Conservation (phyloP, 2,888 invertebrate species). For the Tetragonula carbonaria region DNA sequence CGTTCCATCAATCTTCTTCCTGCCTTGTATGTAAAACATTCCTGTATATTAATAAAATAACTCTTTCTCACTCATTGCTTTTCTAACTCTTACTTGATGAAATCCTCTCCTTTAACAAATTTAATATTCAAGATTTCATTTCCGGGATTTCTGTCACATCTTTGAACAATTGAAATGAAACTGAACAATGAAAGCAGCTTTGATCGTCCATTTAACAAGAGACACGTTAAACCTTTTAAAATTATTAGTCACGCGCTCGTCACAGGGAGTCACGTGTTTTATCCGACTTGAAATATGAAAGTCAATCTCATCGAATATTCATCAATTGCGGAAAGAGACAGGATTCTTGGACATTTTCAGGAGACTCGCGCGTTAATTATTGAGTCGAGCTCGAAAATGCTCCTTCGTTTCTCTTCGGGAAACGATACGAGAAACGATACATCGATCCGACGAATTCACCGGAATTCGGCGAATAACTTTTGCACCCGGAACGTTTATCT, state of each 20-base stretch:
- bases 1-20: too few species aligned
- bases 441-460: slow-evolving; percentile 14
- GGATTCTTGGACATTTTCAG: background rate
- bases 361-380: slow-evolving; percentile 38
- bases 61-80: too few species aligned
- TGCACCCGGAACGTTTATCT: slow-evolving; percentile 38
- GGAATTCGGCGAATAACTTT: slow-evolving; percentile 48
- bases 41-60: too few species aligned
- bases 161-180: background rate
- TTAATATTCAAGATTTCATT: too few species aligned
- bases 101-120: background rate
- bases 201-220: too few species aligned
- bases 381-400: slow-evolving; percentile 35
- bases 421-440: slow-evolving; percentile 22
- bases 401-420: background rate
- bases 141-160: background rate
- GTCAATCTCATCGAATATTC: background rate
- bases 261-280: background rate
- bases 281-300: slow-evolving; percentile 1
- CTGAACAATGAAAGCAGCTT: background rate
- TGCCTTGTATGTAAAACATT: too few species aligned
- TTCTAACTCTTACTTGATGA: too few species aligned
- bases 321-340: slow-evolving; percentile 28
- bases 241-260: too few species aligned
- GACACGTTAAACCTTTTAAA: too few species aligned